These are phyloP conservation scores for Thaleichthys pacificus DNA, from an alignment of 2,797 vertebrate species.

Conservation along the genomic window DNA sequence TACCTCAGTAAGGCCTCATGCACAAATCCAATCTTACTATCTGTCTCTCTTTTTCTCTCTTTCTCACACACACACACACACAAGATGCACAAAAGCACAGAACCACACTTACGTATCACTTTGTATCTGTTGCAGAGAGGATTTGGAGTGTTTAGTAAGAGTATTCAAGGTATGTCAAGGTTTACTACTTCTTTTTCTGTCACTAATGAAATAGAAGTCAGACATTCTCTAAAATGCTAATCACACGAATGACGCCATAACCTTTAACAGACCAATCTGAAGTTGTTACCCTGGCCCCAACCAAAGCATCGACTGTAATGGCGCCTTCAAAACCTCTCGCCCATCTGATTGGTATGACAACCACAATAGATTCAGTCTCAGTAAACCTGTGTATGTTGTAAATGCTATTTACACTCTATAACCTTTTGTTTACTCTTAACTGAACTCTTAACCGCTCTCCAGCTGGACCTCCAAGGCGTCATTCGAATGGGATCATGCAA, in stretches of 20 bases:
- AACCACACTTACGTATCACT: not conserved
- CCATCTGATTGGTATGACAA: constrained; percentile 69
- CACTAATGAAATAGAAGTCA: not conserved
- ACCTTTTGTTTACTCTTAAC: not conserved
- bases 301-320: not conserved
- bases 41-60: too few relatives aligned
- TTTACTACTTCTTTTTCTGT: not conserved
- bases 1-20: not conserved
- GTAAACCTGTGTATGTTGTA: not conserved
- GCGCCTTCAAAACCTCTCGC: constrained; percentile 70
- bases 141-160: not conserved
- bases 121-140: constrained; percentile 37
- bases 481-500: constrained; percentile 28
- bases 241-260: not conserved
- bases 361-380: not conserved
- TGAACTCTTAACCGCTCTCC: not conserved
- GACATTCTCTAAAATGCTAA: not conserved
- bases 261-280: constrained; percentile 35
- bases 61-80: not conserved
- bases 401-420: not conserved
- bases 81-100: not conserved
- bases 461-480: constrained; percentile 39
- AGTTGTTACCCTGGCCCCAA: not conserved
- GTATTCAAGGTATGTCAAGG: constrained; percentile 44
- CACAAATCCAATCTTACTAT: too few relatives aligned